These are phyloP conservation scores for Prosapia bicincta DNA, from an alignment of 2,888 invertebrate genomes.

Conservation along the genomic window DNA sequence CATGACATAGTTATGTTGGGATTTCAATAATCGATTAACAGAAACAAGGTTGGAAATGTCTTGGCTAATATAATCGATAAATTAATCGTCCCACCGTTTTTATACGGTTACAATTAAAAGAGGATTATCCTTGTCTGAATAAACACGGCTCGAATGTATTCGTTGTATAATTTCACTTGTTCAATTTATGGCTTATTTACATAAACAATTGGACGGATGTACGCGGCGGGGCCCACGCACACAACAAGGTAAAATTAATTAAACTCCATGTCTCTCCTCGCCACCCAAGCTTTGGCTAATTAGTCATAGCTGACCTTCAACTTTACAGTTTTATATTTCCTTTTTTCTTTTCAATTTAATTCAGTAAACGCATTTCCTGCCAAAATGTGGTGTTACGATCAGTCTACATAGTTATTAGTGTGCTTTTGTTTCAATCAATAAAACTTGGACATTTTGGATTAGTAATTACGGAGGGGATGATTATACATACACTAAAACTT, in stretches of 20 bases:
- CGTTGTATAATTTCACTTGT: background rate
- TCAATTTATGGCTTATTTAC: background rate
- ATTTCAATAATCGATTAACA: background rate
- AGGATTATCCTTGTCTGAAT: background rate
- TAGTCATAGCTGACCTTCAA: conserved; percentile 18
- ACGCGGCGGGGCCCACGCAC: background rate
- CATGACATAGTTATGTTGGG: background rate
- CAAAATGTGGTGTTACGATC: too few species aligned
- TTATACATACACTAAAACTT: too few species aligned
- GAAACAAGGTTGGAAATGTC: background rate
- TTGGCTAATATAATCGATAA: background rate
- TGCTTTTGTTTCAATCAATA: too few species aligned
- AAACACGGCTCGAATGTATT: background rate
- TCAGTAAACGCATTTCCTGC: too few species aligned
- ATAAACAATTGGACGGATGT: background rate
- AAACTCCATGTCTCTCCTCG: background rate
- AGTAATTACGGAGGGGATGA: too few species aligned
- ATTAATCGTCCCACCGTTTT: background rate
- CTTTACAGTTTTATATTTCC: background rate
- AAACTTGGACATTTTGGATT: too few species aligned
- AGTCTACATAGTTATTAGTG: too few species aligned
- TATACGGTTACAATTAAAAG: background rate
- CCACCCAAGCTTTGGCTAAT: conserved; percentile 25
- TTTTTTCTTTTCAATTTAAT: background rate
- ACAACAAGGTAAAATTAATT: background rate